Evolutionary conservation across 2,888 invertebrate species (phyloP), one percentile per base, ranked within the genome.

Genomic region (Dyspetes luteomarginatus): DNA sequence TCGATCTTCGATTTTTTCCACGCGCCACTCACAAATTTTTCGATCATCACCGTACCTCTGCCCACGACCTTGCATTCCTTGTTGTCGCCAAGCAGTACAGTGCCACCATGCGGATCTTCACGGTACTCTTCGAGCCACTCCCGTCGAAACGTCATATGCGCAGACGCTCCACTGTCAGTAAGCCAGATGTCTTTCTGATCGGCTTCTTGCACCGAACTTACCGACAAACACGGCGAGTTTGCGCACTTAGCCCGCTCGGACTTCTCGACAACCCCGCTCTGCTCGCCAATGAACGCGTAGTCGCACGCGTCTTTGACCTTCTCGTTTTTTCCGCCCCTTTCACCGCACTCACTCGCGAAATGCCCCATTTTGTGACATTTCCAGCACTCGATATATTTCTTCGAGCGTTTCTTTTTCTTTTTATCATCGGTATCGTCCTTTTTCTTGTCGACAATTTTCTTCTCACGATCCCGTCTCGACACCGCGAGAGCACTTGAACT

Each of bases 131-230:
- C 64, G 36, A 75, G 65, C 76, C 76, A 81, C 19, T 81, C 77
- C 0, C 64, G 67, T 4, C 77, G 81, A 45, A 64, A 77, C 7
- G 81, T 81, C 77, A 77, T 73, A 7, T 81, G 73, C 17, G 68
- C 55, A 9, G 81, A 81, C 36, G 77, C 72, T 15, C 76, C 81
- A n/a, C 81, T 81, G 56, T 81, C 81, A 50, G 64, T 71, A 43
- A 71, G 71, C 79, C 75, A 71, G 41, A 67, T 19, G 48, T 75
- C 74, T 30, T 36, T 22, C n/a, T 48, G 65, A 43, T 73, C 55
- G 15, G 76, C 62, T 41, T 43, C 30, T 62, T 62, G 60, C 60
- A 60, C 55, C 56, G 22, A 68, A 7, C 52, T 45, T n/a, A 65
- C 71, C 28, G 65, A 60, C 50, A 9, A 0, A 60, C 69, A 45